Percentiles rank a stretch among this genome's conserved stretches.
phyloP scores from a whole-genome alignment of 2,888 invertebrate genomes.

The Xanthia togata region DNA sequence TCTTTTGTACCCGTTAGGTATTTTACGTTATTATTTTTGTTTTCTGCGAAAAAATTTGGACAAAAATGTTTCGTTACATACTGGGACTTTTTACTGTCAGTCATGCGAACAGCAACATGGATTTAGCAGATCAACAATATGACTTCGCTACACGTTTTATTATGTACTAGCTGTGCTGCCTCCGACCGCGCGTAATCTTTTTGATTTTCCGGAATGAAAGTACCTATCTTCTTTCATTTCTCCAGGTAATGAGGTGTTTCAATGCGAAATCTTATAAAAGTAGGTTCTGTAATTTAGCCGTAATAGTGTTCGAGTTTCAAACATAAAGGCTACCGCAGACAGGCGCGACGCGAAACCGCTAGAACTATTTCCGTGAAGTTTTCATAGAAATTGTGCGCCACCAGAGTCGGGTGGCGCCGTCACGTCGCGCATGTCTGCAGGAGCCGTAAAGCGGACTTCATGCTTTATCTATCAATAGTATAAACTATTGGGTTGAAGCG shows the following conservation, averaged over 20 bases:
- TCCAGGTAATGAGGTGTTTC: background rate
- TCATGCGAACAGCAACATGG: background rate
- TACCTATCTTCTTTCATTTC: conserved; percentile 1
- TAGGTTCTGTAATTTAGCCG: background rate
- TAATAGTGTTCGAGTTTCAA: too few species aligned
- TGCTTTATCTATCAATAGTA: background rate
- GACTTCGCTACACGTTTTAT: conserved; percentile 11
- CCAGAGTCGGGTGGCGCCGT: too few species aligned
- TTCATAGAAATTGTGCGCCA: too few species aligned
- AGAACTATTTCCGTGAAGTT: too few species aligned
- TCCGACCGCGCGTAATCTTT: background rate
- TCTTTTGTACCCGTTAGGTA: background rate
- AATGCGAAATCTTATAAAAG: conserved; percentile 6
- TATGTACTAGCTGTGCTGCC: background rate
- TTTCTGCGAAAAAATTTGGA: background rate
- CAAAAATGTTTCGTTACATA: conserved; percentile 10
- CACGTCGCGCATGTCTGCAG: too few species aligned
- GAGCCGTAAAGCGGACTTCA: background rate
- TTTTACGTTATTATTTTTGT: background rate
- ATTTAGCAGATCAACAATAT: conserved; percentile 24
- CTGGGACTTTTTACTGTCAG: background rate
- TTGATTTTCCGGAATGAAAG: conserved; percentile 8
- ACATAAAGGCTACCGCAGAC: too few species aligned
- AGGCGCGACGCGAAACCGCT: too few species aligned
- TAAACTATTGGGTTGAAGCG: too few species aligned